A percentile compares a stretch with the other conserved stretches of the same genome.
These are phyloP conservation scores for Zaprionus ornatus DNA, from an alignment of 1,140 invertebrate species.

Conservation along the genomic window DNA sequence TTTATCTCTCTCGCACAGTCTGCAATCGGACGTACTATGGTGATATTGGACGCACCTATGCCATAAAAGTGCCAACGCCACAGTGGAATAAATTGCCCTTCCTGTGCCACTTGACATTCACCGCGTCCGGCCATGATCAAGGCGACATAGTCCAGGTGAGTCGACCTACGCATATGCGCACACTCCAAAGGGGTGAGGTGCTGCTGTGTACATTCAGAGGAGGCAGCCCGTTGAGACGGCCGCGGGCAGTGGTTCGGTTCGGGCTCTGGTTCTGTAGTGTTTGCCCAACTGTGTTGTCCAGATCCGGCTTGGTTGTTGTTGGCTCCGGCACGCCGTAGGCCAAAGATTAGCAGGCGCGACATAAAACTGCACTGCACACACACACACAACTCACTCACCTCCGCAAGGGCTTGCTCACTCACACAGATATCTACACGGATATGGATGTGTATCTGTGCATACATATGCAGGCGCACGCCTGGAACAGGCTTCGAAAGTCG, in stretches of 20 bases:
- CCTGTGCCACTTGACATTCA: conserved; percentile 94
- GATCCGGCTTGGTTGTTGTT: conserved; percentile 31
- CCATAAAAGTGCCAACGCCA: conserved; percentile 88
- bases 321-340: conserved; percentile 59
- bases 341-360: conserved; percentile 69
- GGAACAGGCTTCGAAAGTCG: conserved; percentile 10
- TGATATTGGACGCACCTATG: conserved; percentile 92
- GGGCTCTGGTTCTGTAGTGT: conserved; percentile 25
- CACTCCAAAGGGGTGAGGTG: background rate
- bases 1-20: conserved; percentile 83
- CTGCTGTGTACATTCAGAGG: background rate
- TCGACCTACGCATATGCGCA: conserved; percentile 33
- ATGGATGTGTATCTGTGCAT: conserved; percentile 4
- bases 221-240: background rate
- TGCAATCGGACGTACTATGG: conserved; percentile 95
- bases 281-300: conserved; percentile 33
- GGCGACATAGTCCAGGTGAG: conserved; percentile 92
- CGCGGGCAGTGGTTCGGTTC: background rate
- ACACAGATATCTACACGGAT: background rate
- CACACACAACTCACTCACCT: background rate
- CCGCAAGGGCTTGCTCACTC: background rate
- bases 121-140: conserved; percentile 92
- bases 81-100: conserved; percentile 90
- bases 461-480: conserved; percentile 15
- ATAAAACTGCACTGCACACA: conserved; percentile 69